Conservation (phyloP, 2,888 invertebrate genomes). For the Alitta virens region DNA sequence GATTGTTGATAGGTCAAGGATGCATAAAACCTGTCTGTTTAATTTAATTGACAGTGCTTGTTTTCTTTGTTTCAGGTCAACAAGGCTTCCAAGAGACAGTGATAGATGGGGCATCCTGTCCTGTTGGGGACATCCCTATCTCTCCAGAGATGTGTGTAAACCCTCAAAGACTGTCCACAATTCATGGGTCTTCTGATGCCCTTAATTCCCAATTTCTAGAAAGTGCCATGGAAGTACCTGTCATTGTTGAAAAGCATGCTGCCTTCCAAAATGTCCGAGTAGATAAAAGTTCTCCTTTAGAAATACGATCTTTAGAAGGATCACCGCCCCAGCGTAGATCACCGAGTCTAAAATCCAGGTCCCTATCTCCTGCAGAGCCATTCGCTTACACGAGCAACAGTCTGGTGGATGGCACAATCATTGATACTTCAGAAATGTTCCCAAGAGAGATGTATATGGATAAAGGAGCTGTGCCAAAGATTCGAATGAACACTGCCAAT, state of each 20-base stretch:
- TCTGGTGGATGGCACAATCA: constrained; percentile 9
- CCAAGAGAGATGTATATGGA: constrained; percentile 28
- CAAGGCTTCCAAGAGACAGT: not conserved
- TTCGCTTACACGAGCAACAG: constrained; percentile 10
- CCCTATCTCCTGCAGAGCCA: constrained; percentile 39
- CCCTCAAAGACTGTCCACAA: not conserved
- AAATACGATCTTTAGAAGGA: constrained; percentile 21
- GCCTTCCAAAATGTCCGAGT: constrained; percentile 6
- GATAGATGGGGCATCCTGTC: not conserved
- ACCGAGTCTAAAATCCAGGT: constrained; percentile 22
- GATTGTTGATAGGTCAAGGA: too few relatives aligned
- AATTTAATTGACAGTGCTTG: too few relatives aligned
- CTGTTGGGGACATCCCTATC: constrained; percentile 6
- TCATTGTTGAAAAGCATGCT: constrained; percentile 11
- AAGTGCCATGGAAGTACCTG: constrained; percentile 14
- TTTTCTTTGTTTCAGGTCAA: not conserved
- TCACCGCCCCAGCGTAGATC: constrained; percentile 24
- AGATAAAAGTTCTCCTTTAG: constrained; percentile 6
- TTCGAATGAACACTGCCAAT: constrained; percentile 5
- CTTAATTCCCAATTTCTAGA: not conserved
- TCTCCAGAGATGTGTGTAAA: constrained; percentile 11
- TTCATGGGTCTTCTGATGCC: not conserved
- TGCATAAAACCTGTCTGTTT: too few relatives aligned
- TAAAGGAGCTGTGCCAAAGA: constrained; percentile 36
- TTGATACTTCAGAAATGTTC: not conserved